Evolutionary conservation across 2,113 vertebrate species (phyloP).

Genomic region (Sinocyclocheilus grahami): DNA sequence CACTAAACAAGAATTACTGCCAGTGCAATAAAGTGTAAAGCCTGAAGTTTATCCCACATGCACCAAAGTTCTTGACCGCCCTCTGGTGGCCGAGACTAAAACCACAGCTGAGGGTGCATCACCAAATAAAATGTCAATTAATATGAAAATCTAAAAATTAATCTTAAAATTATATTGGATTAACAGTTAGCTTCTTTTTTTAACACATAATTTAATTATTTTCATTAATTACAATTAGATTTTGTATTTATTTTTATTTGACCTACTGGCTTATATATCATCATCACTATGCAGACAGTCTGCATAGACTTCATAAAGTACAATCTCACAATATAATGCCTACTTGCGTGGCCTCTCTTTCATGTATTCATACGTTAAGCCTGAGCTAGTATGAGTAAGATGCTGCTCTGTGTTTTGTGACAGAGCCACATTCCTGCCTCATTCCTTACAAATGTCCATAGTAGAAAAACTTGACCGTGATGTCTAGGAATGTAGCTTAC

Average conservation of each 20-base stretch:
- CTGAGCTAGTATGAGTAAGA: background rate
- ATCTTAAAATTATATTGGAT: background rate
- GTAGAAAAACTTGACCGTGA: slow-evolving; percentile 47
- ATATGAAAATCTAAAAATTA: background rate
- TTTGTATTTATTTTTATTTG: background rate
- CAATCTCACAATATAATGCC: background rate
- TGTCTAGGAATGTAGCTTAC: slow-evolving; percentile 50
- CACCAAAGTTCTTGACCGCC: background rate
- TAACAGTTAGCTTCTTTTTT: background rate
- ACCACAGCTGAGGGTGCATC: background rate
- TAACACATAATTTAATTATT: background rate
- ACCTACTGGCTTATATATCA: background rate
- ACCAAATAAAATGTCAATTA: background rate
- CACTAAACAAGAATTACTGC: background rate
- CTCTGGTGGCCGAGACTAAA: background rate
- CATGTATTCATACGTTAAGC: background rate
- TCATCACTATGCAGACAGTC: background rate
- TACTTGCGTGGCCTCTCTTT: background rate
- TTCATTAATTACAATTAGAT: no score
- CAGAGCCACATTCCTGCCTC: slow-evolving; percentile 42
- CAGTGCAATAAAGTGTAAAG: background rate
- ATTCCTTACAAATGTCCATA: slow-evolving; percentile 42
- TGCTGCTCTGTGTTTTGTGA: background rate
- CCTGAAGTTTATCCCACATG: background rate
- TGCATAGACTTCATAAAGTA: background rate